Base-by-base conservation (phyloP, 2,113 vertebrate genomes). In the Oreamnos americanus region DNA sequence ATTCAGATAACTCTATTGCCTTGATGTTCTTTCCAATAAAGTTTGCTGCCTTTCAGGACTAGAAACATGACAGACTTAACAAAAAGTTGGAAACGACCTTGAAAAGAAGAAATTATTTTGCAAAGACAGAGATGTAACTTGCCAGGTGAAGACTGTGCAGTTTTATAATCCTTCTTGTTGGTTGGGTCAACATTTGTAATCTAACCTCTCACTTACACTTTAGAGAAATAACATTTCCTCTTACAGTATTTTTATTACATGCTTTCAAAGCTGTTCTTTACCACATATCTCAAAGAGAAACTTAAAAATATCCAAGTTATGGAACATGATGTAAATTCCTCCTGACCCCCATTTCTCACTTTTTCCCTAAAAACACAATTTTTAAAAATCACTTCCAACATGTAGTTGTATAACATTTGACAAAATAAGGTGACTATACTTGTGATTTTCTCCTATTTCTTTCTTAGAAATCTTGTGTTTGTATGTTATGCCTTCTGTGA, bases 191-290 rank as follows among this genome's bases (percentile, higher is more conserved):
- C 45, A 36, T 83, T 95, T 87, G 17, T 67, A 55, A 87, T 58
- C 28, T 49, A 91, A 57, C 4, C 39, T 26, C 8, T 90, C n/a
- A 36, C 36, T 94, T 60, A 81, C 10, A 6, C 15, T 85, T 36
- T 89, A 21, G 67, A 62, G n/a, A 84, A 83, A 91, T 71, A 67
- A 86, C 6, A 76, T 88, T 87, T 87, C 87, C 14, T 90, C 84
- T 87, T 49, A 28, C 0, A 7, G 7, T 26, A 96, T 49, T 90
- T 93, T 53, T 57, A 43, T 19, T 83, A 64, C 17, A 49, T 53
- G 39, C 39, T 85, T 97, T 88, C 8, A 26, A 94, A 96, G 49
- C 23, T 53, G 95, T 45, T 84, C 45, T 92, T 93, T 83, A 60
- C 16, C 17, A 86, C 4, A 39, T 71, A 79, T 79, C 13, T 89